These are phyloP conservation scores for Rhabdornis inornatus DNA, from an alignment of 2,113 vertebrate genomes.

Conservation along the genomic window DNA sequence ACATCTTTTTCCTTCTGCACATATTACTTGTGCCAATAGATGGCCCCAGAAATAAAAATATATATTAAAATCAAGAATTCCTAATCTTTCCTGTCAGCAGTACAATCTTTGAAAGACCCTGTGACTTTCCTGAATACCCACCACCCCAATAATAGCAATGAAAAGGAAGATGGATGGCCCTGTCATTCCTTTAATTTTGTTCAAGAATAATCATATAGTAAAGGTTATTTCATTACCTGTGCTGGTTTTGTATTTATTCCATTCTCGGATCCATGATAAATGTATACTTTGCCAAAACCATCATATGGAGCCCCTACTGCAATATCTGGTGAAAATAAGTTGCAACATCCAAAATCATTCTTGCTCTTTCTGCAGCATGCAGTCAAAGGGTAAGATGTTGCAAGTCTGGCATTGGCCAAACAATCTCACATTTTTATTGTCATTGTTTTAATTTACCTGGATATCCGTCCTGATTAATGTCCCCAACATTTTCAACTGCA, in stretches of 20 bases:
- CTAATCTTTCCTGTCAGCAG: not conserved
- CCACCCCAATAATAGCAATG: not conserved
- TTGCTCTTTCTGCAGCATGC: not conserved
- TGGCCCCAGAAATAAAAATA: not conserved
- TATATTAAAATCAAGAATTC: not conserved
- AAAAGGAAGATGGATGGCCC: not conserved
- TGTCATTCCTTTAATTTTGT: not conserved
- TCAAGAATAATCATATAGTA: not conserved
- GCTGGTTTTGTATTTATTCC: slow-evolving; percentile 85
- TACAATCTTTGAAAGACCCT: not conserved
- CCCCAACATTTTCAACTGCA: slow-evolving; percentile 90
- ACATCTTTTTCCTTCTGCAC: not conserved
- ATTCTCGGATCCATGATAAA: slow-evolving; percentile 87
- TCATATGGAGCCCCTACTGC: slow-evolving; percentile 92
- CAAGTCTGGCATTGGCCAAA: not conserved
- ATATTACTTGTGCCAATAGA: not conserved
- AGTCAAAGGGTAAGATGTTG: not conserved
- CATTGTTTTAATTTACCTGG: slow-evolving; percentile 70
- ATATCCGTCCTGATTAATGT: slow-evolving; percentile 91
- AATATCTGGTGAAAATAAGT: slow-evolving; percentile 81
- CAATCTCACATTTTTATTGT: not conserved
- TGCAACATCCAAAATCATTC: not conserved
- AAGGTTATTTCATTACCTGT: slow-evolving; percentile 77
- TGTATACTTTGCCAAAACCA: slow-evolving; percentile 85
- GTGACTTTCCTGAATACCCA: not conserved